Conservation (phyloP, 2,797 vertebrate species). For the Petrocephalus schoutedeni region DNA sequence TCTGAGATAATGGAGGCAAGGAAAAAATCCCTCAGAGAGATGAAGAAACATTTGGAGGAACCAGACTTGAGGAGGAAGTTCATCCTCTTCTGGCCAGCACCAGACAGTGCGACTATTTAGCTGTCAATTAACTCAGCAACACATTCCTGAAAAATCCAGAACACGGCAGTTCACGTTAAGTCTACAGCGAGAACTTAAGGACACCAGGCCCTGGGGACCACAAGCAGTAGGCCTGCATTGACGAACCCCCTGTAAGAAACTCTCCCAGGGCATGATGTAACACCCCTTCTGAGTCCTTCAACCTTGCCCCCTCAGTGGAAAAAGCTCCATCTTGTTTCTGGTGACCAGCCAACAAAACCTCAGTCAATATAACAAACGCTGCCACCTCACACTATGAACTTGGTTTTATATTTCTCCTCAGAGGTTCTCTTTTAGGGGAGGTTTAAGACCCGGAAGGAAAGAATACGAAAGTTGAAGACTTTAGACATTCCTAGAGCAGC, state of each 20-base stretch:
- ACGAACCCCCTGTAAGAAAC: background rate
- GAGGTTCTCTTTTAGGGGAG: background rate
- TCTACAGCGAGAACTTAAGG: background rate
- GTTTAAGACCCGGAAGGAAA: background rate
- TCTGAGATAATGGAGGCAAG: background rate
- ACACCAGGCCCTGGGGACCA: background rate
- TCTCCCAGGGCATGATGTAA: background rate
- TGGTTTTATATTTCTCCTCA: background rate
- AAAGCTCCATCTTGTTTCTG: background rate
- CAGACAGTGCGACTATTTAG: background rate
- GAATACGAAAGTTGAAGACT: background rate
- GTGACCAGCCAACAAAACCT: background rate
- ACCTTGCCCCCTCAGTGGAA: background rate
- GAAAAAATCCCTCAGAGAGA: background rate
- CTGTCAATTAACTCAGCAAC: constrained; percentile 37
- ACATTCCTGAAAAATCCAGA: constrained; percentile 40
- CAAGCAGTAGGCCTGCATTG: background rate
- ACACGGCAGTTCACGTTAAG: constrained; percentile 28
- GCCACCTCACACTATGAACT: background rate
- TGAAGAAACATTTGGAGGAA: background rate
- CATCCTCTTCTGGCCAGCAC: background rate
- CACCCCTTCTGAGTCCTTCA: background rate
- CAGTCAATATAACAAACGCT: background rate
- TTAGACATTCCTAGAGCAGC: background rate
- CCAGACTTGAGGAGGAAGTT: background rate